Percentiles rank a stretch among this genome's conserved stretches.
These are phyloP conservation scores for Syrista parreyssii DNA, from an alignment of 2,888 invertebrate genomes.

Conservation along the genomic window DNA sequence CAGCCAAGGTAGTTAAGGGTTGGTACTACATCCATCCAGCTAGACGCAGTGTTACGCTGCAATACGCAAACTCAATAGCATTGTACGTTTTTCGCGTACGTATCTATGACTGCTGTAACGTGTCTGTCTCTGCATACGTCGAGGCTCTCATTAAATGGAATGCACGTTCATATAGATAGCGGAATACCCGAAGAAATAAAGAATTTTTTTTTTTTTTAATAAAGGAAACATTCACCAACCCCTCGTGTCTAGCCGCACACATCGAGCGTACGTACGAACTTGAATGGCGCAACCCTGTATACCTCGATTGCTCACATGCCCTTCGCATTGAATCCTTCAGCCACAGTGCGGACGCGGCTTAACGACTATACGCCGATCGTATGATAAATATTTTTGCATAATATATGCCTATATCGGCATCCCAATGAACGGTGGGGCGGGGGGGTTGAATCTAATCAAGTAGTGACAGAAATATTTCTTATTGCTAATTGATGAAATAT, in stretches of 20 bases:
- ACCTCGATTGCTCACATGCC: neutral
- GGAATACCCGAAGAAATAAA: neutral
- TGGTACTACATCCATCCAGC: neutral
- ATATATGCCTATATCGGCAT: too few relatives aligned
- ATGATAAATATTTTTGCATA: too few relatives aligned
- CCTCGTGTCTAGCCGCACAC: neutral
- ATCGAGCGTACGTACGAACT: neutral
- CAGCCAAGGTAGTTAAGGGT: neutral
- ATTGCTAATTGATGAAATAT: too few relatives aligned
- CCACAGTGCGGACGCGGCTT: neutral
- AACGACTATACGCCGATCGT: too few relatives aligned
- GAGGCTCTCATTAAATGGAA: slow-evolving; percentile 1
- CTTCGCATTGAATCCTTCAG: neutral
- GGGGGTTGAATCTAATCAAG: too few relatives aligned
- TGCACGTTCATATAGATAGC: neutral
- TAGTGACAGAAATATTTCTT: too few relatives aligned
- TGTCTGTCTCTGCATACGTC: neutral
- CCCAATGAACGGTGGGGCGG: too few relatives aligned
- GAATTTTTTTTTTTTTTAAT: neutral
- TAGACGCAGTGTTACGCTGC: neutral
- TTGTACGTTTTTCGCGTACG: neutral
- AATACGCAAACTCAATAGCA: slow-evolving; percentile 4
- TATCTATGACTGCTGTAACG: neutral
- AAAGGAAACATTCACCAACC: neutral
- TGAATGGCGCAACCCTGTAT: neutral